phyloP scores from a whole-genome alignment of 2,797 vertebrate genomes.

The Fundulus diaphanus region DNA sequence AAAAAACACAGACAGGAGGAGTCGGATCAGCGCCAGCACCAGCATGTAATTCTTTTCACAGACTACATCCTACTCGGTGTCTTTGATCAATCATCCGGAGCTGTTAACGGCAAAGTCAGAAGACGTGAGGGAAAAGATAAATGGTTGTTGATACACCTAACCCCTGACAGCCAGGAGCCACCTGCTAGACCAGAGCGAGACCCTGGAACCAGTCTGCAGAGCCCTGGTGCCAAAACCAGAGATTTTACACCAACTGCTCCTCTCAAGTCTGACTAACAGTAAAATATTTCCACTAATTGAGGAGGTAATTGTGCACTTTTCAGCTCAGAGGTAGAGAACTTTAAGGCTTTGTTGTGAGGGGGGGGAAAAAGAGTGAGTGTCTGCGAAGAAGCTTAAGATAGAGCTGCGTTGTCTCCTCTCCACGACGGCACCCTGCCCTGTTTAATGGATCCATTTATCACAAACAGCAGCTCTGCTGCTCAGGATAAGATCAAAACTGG shows the following conservation, averaged over 20 bases:
- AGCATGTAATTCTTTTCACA: conserved; percentile 13
- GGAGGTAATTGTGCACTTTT: conserved; percentile 61
- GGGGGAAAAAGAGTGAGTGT: conserved; percentile 10
- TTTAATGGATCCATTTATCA: conserved; percentile 46
- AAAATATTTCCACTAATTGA: conserved; percentile 57
- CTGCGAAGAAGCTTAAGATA: conserved; percentile 25
- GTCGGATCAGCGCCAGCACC: conserved; percentile 7
- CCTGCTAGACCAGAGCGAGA: conserved; percentile 44
- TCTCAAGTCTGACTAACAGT: conserved; percentile 52
- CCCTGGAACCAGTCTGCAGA: conserved; percentile 12
- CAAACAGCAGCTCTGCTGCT: conserved; percentile 50
- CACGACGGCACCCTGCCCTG: conserved; percentile 20
- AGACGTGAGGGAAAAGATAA: conserved; percentile 1
- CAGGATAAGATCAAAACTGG: conserved; percentile 38
- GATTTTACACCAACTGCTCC: conserved; percentile 57
- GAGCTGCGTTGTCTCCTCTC: conserved; percentile 32
- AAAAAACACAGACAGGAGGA: conserved; percentile 3
- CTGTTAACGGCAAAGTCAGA: conserved; percentile 36
- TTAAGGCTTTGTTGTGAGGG: conserved; percentile 31
- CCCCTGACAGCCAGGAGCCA: conserved; percentile 41
- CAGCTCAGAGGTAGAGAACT: conserved; percentile 25
- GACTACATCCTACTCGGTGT: conserved; percentile 28
- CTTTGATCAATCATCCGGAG: conserved; percentile 34
- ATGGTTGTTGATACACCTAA: conserved; percentile 25
- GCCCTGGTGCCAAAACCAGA: conserved; percentile 30